Base-by-base conservation (phyloP, 1,140 invertebrate species). In the Zaprionus vittiger region DNA sequence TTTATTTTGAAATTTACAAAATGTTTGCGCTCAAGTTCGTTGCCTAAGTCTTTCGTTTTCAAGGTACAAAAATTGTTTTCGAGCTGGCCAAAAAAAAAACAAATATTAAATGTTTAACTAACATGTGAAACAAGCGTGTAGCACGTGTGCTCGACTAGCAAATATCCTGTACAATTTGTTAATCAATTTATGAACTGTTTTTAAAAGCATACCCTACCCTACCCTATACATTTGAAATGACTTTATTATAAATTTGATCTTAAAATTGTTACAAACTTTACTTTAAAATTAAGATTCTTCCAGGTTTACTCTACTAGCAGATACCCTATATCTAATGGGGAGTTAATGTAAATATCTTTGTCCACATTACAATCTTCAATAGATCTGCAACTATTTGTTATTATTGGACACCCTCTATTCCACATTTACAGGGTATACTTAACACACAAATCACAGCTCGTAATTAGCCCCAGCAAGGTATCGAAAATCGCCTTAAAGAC, bases 31-130 rank as follows among this genome's bases (percentile, higher is more conserved):
- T 65, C 70, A 77, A 89, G 81, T 81, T 85, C 49, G 76, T 82
- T 82, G 71, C 52, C 65, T 78, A 82, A 82, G 82, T 91, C 79
- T 76, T 83, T 85, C 28, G 77, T 76, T 78, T 84, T 73, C 34
- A 49, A 74, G 37, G 68, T 55, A 15, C 37, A 4, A 7, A 37
- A 52, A 17, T 62, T 68, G 57, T 34, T 34, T 17, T 9, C 31
- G 1, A 31, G 15, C 11, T 62, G 4, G 24, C 38, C 12, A n/a
- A 41, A 15, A 14, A 6, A 15, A 5, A 14, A 6, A 15, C 9
- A 9, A 17, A 38, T 15, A 15, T 38, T 15, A 66, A 37, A 28
- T 20, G 5, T 54, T 11, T 38, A 47, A 9, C 41, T 20, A 47
- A 47, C 38, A 15, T 15, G 15, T 12, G 5, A 41, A 41, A 34